Percentiles rank a stretch among this genome's conserved stretches.
phyloP scores from a whole-genome alignment of 1,140 invertebrate genomes.

The Rhynchophorus ferrugineus region DNA sequence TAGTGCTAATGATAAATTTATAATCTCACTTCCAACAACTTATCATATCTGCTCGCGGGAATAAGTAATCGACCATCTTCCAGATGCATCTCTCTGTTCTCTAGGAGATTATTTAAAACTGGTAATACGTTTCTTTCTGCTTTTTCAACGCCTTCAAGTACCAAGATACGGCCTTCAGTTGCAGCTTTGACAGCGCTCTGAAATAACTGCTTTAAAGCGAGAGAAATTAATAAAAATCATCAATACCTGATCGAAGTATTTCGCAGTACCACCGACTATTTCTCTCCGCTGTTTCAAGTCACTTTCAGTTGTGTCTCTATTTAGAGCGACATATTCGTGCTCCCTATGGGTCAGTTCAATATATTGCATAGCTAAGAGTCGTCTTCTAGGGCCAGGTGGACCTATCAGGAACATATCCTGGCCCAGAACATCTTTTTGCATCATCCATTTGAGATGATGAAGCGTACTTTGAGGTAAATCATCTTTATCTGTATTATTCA shows the following conservation, averaged over 20 bases:
- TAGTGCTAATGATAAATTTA: background rate
- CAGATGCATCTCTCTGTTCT: constrained; percentile 97
- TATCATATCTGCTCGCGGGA: constrained; percentile 81
- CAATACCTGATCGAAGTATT: constrained; percentile 85
- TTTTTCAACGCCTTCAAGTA: constrained; percentile 97
- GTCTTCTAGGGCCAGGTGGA: constrained; percentile 70
- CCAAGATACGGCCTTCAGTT: constrained; percentile 74
- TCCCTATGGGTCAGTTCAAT: constrained; percentile 82
- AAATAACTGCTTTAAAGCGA: constrained; percentile 6
- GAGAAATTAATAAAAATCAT: background rate
- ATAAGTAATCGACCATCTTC: constrained; percentile 95
- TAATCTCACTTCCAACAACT: constrained; percentile 65
- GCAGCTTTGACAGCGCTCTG: constrained; percentile 88
- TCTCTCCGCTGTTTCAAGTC: constrained; percentile 94
- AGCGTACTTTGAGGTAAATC: constrained; percentile 62
- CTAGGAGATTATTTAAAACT: constrained; percentile 95
- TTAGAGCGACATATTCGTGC: constrained; percentile 88
- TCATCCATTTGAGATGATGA: constrained; percentile 84
- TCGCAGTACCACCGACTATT: constrained; percentile 77
- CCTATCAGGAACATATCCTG: constrained; percentile 96
- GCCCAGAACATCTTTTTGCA: constrained; percentile 84
- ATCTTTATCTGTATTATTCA: constrained; percentile 32
- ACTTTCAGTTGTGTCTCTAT: constrained; percentile 91
- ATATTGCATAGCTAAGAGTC: constrained; percentile 74
- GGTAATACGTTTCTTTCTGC: constrained; percentile 95